Conservation (phyloP, 2,797 vertebrate species). For the Philypnodon macrostomus region DNA sequence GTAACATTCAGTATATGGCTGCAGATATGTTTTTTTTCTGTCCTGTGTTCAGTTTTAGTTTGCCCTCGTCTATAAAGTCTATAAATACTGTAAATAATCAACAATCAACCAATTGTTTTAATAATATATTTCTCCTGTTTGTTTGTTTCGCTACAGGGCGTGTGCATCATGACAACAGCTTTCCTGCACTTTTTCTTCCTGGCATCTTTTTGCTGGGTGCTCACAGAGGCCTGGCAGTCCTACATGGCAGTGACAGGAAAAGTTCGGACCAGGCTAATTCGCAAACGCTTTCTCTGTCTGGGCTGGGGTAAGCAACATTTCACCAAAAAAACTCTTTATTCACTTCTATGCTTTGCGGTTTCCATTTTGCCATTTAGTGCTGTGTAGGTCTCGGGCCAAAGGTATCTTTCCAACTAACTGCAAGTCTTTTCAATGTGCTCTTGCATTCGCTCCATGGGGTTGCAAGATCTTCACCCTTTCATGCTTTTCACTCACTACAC, state of each 20-base stretch:
- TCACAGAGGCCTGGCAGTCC: conserved; percentile 99
- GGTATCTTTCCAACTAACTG: conserved; percentile 38
- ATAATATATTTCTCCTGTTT: conserved; percentile 34
- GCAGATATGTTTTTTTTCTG: neutral
- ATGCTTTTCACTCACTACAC: conserved; percentile 49
- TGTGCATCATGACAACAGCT: conserved; percentile 96
- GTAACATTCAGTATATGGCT: no score
- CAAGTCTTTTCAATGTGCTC: conserved; percentile 16
- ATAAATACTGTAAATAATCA: no score
- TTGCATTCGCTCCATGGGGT: conserved; percentile 30
- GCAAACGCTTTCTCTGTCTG: conserved; percentile 97
- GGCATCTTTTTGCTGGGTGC: conserved; percentile 99
- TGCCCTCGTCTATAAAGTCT: no score
- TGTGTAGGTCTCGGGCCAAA: conserved; percentile 21
- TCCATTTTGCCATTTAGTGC: conserved; percentile 38
- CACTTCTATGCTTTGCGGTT: conserved; percentile 40
- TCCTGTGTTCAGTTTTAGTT: neutral
- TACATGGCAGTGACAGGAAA: conserved; percentile 99
- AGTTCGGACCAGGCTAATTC: conserved; percentile 96
- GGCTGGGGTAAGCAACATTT: conserved; percentile 88
- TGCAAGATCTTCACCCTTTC: conserved; percentile 50
- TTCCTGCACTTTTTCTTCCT: conserved; percentile 99
- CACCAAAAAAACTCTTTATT: conserved; percentile 30
- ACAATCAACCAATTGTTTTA: neutral
- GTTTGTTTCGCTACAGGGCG: conserved; percentile 76